A percentile compares a stretch with the other conserved stretches of the same genome.
Conservation (phyloP, 1,140 invertebrate genomes). For the Orius insidiosus region DNA sequence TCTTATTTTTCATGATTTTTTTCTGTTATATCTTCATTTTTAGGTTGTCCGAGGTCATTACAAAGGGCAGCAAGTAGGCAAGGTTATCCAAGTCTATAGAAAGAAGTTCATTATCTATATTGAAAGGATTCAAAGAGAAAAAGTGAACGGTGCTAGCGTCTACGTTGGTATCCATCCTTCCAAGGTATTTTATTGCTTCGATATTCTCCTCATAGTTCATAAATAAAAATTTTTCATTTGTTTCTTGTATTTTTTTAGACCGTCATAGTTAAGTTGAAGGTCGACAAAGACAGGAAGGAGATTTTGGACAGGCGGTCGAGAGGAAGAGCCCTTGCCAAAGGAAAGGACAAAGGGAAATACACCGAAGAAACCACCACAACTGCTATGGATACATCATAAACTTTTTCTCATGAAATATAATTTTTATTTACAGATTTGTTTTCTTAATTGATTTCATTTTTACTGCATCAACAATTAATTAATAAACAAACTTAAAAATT, state of each 20-base stretch:
- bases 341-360: constrained; percentile 98
- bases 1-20: no score
- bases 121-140: constrained; percentile 96
- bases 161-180: constrained; percentile 98
- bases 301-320: constrained; percentile 91
- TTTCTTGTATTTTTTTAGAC: constrained; percentile 59
- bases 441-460: no score
- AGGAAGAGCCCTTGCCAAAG: constrained; percentile 74
- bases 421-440: no score
- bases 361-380: constrained; percentile 71
- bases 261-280: constrained; percentile 95
- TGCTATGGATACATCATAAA: constrained; percentile 20
- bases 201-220: no score
- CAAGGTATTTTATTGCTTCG: no score
- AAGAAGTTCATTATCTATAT: constrained; percentile 98
- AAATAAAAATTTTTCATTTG: no score
- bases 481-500: no score
- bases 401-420: no score
- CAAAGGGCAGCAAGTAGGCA: constrained; percentile 97
- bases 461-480: no score
- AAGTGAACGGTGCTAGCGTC: constrained; percentile 94
- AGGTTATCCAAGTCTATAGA: constrained; percentile 94
- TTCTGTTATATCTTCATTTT: no score
- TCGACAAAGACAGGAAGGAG: constrained; percentile 95
- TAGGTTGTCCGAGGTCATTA: constrained; percentile 93